A percentile compares a stretch with the other conserved stretches of the same genome.
Evolutionary conservation across 2,797 vertebrate species (phyloP).

Genomic region (Halcyon badia): DNA sequence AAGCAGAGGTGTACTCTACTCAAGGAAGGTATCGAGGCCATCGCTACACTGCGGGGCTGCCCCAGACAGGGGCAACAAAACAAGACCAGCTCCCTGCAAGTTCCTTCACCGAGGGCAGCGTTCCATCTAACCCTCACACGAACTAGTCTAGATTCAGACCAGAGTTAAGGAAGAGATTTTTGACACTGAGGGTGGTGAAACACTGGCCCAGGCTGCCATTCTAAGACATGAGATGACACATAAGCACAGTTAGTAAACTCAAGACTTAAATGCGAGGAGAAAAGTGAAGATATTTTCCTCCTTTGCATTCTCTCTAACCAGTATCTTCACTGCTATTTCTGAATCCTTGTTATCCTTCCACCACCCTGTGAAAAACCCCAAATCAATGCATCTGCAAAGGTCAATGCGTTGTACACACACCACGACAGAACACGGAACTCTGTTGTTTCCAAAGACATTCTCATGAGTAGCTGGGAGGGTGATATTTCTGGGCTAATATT

Average conservation of each 20-base stretch:
- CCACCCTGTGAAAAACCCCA: neutral
- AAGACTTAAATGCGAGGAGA: neutral
- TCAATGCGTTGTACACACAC: neutral
- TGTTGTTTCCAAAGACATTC: neutral
- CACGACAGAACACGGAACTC: neutral
- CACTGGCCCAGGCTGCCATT: neutral
- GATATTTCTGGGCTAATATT: slow-evolving; percentile 47
- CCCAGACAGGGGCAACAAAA: neutral
- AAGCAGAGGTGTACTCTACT: neutral
- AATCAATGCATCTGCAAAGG: neutral
- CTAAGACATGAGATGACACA: neutral
- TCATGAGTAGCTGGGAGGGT: neutral
- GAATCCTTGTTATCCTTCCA: neutral
- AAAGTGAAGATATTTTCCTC: neutral
- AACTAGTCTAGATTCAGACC: neutral
- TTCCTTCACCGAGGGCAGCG: neutral
- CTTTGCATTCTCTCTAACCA: neutral
- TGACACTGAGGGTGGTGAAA: neutral
- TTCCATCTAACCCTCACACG: neutral
- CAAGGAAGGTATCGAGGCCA: neutral
- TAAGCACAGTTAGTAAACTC: neutral
- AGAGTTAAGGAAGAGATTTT: no score
- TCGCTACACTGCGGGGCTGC: neutral
- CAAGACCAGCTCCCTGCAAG: neutral
- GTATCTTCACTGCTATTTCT: neutral